These are phyloP conservation scores for Hylia prasina DNA, from an alignment of 2,113 vertebrate species.

Conservation along the genomic window DNA sequence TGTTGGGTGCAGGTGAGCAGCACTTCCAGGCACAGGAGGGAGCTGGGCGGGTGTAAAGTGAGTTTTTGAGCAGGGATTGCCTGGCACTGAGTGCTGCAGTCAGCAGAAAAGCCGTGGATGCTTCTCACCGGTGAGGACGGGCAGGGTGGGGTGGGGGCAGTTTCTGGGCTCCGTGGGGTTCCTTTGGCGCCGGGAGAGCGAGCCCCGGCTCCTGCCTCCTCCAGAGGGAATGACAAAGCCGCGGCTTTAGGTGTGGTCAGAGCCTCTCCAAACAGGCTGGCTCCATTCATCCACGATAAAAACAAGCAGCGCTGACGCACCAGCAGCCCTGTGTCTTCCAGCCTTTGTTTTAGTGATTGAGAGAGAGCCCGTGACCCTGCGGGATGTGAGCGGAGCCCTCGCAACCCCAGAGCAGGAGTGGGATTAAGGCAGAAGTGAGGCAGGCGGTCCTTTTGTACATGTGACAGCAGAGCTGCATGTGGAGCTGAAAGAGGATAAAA, in stretches of 20 bases:
- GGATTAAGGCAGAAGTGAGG: not conserved
- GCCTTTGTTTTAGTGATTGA: not conserved
- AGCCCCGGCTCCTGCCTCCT: not conserved
- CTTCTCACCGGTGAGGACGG: rapidly evolving
- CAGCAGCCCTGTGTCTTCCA: not conserved
- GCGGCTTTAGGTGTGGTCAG: not conserved
- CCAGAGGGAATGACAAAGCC: not conserved
- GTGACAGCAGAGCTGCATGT: constrained; percentile 61
- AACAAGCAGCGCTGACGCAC: not conserved
- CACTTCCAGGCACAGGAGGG: rapidly evolving
- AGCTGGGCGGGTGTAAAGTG: rapidly evolving
- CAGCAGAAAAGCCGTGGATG: rapidly evolving
- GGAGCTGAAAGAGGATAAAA: constrained; percentile 37
- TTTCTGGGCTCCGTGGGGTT: not conserved
- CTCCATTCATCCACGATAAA: not conserved
- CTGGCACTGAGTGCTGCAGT: rapidly evolving
- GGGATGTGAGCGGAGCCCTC: not conserved
- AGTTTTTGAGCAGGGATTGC: not conserved
- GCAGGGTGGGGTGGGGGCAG: not conserved
- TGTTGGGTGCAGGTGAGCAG: not conserved
- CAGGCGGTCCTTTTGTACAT: not conserved
- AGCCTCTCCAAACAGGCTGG: not conserved
- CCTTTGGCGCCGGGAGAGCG: not conserved
- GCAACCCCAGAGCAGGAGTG: not conserved
- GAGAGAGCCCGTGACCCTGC: not conserved